A percentile compares a stretch with the other conserved stretches of the same genome.
phyloP scores from a whole-genome alignment of 2,888 invertebrate species.

The Ceratothoa steindachneri region DNA sequence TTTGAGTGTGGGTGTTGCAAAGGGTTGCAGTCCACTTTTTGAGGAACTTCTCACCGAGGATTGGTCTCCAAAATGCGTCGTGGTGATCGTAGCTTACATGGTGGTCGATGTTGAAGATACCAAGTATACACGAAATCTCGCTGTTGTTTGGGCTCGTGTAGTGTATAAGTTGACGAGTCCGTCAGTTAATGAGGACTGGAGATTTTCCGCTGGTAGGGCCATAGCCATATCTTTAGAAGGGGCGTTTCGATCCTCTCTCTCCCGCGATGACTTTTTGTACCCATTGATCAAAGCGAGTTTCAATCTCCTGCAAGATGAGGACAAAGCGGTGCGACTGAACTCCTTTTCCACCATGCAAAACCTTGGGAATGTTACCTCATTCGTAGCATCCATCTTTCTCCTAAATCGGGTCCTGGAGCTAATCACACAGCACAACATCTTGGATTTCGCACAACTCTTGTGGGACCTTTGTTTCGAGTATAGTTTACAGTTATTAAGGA shows the following conservation, averaged over 20 bases:
- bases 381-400: background rate
- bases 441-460: background rate
- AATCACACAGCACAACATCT: background rate
- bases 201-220: background rate
- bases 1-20: background rate
- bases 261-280: background rate
- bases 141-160: background rate
- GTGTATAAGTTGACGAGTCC: background rate
- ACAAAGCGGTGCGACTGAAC: background rate
- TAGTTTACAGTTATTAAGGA: background rate
- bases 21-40: background rate
- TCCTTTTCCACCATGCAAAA: background rate
- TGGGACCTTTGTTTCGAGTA: background rate
- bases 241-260: background rate
- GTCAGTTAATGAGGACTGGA: background rate
- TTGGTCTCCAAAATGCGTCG: background rate
- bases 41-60: background rate
- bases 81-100: background rate
- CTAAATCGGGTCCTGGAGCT: background rate
- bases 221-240: background rate
- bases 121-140: background rate
- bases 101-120: background rate
- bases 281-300: background rate
- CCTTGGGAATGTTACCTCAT: background rate
- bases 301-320: conserved; percentile 3